phyloP scores from a whole-genome alignment of 1,140 invertebrate genomes.

The Schlechtendalia chinensis region DNA sequence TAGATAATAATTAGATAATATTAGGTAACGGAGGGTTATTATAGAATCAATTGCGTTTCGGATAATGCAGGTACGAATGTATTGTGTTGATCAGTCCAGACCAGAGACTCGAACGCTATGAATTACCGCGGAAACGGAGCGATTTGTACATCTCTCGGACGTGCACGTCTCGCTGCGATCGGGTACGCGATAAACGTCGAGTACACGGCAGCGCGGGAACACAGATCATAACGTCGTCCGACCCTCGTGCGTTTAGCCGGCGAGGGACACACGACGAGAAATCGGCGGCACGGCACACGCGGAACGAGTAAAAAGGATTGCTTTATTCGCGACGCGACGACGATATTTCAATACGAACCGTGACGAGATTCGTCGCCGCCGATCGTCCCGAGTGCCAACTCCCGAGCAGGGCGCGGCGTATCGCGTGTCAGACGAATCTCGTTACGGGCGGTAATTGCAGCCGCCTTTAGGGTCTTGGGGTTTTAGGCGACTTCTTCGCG shows the following conservation, averaged over 20 bases:
- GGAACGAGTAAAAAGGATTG: constrained; percentile 23
- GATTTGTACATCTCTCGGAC: not conserved
- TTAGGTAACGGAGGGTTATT: too few relatives aligned
- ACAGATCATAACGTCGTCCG: not conserved
- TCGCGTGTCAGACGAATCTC: constrained; percentile 47
- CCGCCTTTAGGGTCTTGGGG: not conserved
- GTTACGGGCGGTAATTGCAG: constrained; percentile 33
- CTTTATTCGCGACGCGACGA: not conserved
- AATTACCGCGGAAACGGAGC: not conserved
- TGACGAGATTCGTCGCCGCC: constrained; percentile 43
- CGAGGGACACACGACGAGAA: not conserved
- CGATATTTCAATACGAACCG: too few relatives aligned
- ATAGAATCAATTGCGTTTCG: too few relatives aligned
- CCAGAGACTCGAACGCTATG: not conserved
- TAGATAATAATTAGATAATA: too few relatives aligned
- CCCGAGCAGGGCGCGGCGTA: too few relatives aligned
- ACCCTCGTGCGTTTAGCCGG: not conserved
- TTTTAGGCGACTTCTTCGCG: constrained; percentile 42
- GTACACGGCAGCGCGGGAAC: not conserved
- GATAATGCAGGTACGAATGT: too few relatives aligned
- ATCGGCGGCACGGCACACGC: not conserved
- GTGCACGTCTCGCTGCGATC: not conserved
- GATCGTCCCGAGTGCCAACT: too few relatives aligned
- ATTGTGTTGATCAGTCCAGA: not conserved
- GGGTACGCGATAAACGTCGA: not conserved